Conservation (phyloP, 2,888 invertebrate species). For the Caenorhabditis parvicauda region DNA sequence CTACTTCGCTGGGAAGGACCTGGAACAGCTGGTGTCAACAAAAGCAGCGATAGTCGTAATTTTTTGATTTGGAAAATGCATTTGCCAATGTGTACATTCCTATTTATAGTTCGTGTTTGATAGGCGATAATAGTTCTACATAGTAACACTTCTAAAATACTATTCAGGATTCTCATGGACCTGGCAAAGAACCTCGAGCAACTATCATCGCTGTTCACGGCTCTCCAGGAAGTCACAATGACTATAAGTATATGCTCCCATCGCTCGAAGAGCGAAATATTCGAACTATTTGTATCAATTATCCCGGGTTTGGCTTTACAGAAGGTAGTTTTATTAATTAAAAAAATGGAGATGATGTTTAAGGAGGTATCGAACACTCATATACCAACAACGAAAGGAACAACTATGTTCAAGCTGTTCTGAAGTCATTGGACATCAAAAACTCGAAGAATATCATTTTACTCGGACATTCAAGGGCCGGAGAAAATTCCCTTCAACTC, state of each 20-base stretch:
- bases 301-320: slow-evolving; percentile 22
- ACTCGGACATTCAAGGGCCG: slow-evolving; percentile 23
- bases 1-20: slow-evolving; percentile 10
- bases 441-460: slow-evolving; percentile 15
- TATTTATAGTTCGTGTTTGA: no score
- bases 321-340: slow-evolving; percentile 6
- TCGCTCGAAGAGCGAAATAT: slow-evolving; percentile 19
- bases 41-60: slow-evolving; percentile 12
- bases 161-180: no score
- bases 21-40: slow-evolving; percentile 9
- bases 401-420: slow-evolving; percentile 14
- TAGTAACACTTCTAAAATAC: no score
- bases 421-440: slow-evolving; percentile 18
- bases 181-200: slow-evolving; percentile 7
- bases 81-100: no score
- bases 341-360: neutral
- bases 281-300: slow-evolving; percentile 15
- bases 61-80: no score
- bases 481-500: slow-evolving; percentile 24
- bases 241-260: slow-evolving; percentile 24
- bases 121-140: no score
- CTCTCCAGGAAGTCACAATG: slow-evolving; percentile 27
- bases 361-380: slow-evolving; percentile 14
- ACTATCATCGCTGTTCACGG: slow-evolving; percentile 22
- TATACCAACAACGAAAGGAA: slow-evolving; percentile 21